Base-by-base conservation (phyloP, 2,797 vertebrate genomes). In the Arctocebus calabarensis region DNA sequence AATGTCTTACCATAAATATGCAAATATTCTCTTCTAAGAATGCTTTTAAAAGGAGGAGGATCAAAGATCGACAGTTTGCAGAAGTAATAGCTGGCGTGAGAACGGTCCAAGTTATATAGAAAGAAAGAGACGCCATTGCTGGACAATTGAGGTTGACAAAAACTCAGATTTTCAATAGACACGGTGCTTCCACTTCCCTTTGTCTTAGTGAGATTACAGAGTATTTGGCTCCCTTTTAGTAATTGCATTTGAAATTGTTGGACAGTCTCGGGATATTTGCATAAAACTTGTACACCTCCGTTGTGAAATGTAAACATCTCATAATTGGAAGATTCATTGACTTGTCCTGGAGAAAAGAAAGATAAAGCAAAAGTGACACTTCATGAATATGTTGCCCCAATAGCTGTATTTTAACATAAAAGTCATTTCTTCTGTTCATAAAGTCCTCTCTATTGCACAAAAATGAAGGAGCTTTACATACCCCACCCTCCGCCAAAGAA, bases 1-100 rank as follows among this genome's bases (percentile, higher is more conserved):
- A 84, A 61, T 61, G 43, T 94, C 98, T 98, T 98, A 99, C 98
- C 98, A 82, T 97, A 98, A 90, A 98, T 23, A 73, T 98, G 97
- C 78, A 99, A 94, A 97, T 98, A 98, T n/a, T 94, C 98, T 97
- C 95, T 96, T 70, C 73, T 98, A 77, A 98, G 32, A 34, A 40
- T 95, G 57, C 97, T 96, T 92, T 20, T 87, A 20, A 98, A 98
- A 88, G 98, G 98, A 96, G 98, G 97, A 57, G 98, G 98, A 29
- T 97, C 95, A 96, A 98, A 96, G 70, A 95, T 97, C 71, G 97
- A 95, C 75, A 98, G 88, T 71, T 91, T 97, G 89, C 98, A 99
- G 52, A 57, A 97, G 10, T 99, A 99, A 79, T 93, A 84, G 61
- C 98, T 98, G 0, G 73, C 96, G 48, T 98, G 95, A 14, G 97